Percentiles rank a stretch among this genome's conserved stretches.
These are phyloP conservation scores for Chitala chitala DNA, from an alignment of 2,113 vertebrate genomes.

Conservation along the genomic window DNA sequence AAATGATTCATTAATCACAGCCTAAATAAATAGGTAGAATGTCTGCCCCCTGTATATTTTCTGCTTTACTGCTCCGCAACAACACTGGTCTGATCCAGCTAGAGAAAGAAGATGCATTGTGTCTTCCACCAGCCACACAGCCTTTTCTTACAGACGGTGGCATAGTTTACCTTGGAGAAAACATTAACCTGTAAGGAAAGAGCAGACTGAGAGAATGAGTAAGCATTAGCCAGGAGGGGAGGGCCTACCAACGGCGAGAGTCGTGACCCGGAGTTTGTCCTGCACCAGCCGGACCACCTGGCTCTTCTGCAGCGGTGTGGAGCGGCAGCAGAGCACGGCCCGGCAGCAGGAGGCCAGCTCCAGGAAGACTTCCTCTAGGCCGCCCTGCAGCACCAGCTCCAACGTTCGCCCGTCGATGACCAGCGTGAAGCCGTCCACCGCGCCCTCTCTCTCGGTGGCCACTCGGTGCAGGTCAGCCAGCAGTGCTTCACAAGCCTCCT, in stretches of 20 bases:
- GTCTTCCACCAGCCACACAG: too few species aligned
- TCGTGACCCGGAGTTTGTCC: constrained; percentile 67
- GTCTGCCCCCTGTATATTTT: too few species aligned
- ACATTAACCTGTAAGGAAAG: too few species aligned
- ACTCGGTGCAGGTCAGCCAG: constrained; percentile 55
- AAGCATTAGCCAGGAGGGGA: neutral
- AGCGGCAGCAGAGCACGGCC: constrained; percentile 76
- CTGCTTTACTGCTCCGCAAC: too few species aligned
- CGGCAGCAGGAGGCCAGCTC: constrained; percentile 61
- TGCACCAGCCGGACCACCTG: constrained; percentile 67
- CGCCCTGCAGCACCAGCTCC: constrained; percentile 66
- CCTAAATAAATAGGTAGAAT: too few species aligned
- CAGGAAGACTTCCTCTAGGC: constrained; percentile 61
- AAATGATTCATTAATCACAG: too few species aligned
- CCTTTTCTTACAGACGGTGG: too few species aligned
- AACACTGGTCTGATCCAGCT: too few species aligned
- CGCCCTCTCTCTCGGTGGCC: neutral
- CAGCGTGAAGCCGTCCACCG: constrained; percentile 51
- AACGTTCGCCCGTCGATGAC: constrained; percentile 73
- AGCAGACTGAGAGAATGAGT: too few species aligned
- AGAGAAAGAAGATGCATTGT: too few species aligned
- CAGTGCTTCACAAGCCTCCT: constrained; percentile 72
- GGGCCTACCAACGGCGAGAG: constrained; percentile 71
- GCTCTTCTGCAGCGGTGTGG: constrained; percentile 80
- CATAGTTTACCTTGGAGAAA: too few species aligned